Conservation (phyloP, 2,797 vertebrate genomes). For the Numenius phaeopus region DNA sequence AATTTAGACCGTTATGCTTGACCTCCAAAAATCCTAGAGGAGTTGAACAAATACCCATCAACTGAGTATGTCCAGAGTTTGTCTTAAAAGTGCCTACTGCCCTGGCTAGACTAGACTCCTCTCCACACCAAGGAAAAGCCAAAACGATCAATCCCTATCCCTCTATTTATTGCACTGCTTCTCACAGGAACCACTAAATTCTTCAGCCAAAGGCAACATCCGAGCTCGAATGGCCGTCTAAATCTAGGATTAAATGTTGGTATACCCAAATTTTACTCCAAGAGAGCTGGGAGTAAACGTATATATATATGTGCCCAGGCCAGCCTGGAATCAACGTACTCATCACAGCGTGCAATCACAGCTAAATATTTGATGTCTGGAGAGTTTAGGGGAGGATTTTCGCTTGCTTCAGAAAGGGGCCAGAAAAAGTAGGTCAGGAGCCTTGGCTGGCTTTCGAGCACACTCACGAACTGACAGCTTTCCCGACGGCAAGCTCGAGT, state of each 20-base stretch:
- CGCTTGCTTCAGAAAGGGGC: neutral
- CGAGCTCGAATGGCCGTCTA: neutral
- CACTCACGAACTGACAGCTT: neutral
- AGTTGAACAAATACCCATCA: neutral
- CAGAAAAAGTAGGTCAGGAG: constrained; percentile 59
- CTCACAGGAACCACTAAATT: neutral
- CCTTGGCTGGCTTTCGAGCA: constrained; percentile 7
- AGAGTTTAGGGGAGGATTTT: constrained; percentile 24
- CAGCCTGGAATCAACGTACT: neutral
- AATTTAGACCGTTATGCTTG: neutral
- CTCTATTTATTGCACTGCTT: neutral
- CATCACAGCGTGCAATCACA: neutral
- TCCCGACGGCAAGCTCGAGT: neutral
- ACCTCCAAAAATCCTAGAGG: neutral
- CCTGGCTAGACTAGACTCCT: neutral
- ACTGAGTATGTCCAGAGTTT: neutral
- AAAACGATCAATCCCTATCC: neutral
- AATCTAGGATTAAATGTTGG: neutral
- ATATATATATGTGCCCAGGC: neutral
- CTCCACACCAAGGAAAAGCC: neutral
- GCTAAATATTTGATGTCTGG: constrained; percentile 53
- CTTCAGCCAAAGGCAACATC: neutral
- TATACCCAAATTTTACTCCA: neutral
- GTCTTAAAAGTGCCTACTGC: neutral
- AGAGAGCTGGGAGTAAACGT: neutral